Evolutionary conservation across 2,113 vertebrate genomes (phyloP).

Genomic region (Eubucco bourcierii): DNA sequence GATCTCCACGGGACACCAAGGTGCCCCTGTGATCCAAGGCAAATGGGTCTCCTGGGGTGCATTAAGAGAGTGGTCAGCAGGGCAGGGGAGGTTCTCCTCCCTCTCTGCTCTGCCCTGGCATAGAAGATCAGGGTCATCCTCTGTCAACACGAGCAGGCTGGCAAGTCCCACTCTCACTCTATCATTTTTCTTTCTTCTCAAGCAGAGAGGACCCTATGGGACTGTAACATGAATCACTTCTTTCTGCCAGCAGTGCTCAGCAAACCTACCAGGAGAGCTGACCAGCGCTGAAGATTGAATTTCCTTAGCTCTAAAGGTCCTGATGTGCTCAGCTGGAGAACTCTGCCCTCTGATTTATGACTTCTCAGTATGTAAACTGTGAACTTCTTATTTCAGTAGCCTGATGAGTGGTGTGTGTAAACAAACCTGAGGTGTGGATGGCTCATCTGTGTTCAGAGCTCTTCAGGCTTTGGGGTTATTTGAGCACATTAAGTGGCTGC

Average conservation of each 20-base stretch:
- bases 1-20: too few relatives aligned
- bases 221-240: background rate
- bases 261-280: background rate
- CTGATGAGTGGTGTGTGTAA: background rate
- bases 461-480: background rate
- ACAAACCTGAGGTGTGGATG: background rate
- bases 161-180: background rate
- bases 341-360: background rate
- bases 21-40: too few relatives aligned
- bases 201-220: background rate
- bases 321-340: background rate
- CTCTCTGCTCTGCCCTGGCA: too few relatives aligned
- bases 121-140: too few relatives aligned
- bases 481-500: background rate
- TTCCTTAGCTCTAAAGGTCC: background rate
- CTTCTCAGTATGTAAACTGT: background rate
- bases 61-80: too few relatives aligned
- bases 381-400: background rate
- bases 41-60: too few relatives aligned
- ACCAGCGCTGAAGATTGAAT: background rate
- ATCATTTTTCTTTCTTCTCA: background rate
- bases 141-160: background rate
- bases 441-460: background rate
- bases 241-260: background rate
- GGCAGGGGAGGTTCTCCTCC: too few relatives aligned